phyloP scores from a whole-genome alignment of 1,140 invertebrate genomes.

The Drosophila nasuta region DNA sequence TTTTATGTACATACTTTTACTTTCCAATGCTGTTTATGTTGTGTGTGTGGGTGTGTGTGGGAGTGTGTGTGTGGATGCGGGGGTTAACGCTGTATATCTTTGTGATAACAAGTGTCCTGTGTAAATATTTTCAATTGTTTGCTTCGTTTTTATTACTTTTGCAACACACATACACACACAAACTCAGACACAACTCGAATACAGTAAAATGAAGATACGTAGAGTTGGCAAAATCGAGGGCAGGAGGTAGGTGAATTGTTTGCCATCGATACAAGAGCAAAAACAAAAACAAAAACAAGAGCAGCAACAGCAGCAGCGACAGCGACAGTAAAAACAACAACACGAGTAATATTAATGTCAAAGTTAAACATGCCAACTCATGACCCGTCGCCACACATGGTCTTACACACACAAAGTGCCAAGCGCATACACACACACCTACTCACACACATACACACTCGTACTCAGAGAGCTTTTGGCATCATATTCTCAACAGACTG shows the following conservation, averaged over 20 bases:
- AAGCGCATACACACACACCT: slow-evolving; percentile 35
- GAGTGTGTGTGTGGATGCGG: neutral
- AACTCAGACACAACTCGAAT: slow-evolving; percentile 26
- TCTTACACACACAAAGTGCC: slow-evolving; percentile 59
- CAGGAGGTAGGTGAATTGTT: slow-evolving; percentile 10
- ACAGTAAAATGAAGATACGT: slow-evolving; percentile 43
- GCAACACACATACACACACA: slow-evolving; percentile 39
- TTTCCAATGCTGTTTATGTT: slow-evolving; percentile 62
- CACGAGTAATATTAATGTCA: slow-evolving; percentile 66
- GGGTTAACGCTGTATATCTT: slow-evolving; percentile 63
- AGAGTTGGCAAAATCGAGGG: slow-evolving; percentile 1
- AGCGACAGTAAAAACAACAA: slow-evolving; percentile 14
- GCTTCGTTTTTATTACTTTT: slow-evolving; percentile 79
- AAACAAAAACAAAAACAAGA: slow-evolving; percentile 43
- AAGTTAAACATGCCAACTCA: slow-evolving; percentile 71
- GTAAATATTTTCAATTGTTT: slow-evolving; percentile 83
- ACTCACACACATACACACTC: slow-evolving; percentile 12
- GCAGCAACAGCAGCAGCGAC: slow-evolving; percentile 21
- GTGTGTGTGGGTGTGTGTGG: slow-evolving; percentile 6
- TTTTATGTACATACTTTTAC: slow-evolving; percentile 49
- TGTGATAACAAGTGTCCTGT: slow-evolving; percentile 82
- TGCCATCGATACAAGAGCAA: slow-evolving; percentile 53
- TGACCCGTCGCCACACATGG: slow-evolving; percentile 58
- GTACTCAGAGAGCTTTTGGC: slow-evolving; percentile 14
- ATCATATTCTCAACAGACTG: slow-evolving; percentile 17